These are phyloP conservation scores for Falco novaeseelandiae DNA, from an alignment of 2,797 vertebrate genomes.

Conservation along the genomic window DNA sequence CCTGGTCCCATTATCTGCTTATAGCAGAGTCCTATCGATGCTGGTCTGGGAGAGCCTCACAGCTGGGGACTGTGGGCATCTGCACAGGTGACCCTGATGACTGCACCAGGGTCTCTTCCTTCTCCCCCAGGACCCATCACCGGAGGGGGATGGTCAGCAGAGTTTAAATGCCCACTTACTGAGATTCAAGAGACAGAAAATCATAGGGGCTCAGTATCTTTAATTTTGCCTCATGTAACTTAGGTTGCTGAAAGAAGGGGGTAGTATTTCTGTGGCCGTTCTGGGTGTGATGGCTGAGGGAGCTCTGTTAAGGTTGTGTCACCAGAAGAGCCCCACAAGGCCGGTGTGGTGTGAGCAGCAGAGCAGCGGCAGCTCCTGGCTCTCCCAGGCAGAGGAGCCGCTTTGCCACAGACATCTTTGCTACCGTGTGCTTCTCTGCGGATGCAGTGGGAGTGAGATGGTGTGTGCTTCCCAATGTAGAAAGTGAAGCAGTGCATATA, in stretches of 20 bases:
- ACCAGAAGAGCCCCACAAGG: rapidly evolving
- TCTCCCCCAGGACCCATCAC: not conserved
- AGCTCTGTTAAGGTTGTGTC: not conserved
- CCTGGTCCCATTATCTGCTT: not conserved
- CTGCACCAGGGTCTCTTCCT: not conserved
- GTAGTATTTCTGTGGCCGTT: not conserved
- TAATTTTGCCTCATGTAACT: too few species aligned
- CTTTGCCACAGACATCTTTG: not conserved
- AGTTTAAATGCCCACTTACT: not conserved
- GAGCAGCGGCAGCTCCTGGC: not conserved
- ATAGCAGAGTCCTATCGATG: rapidly evolving
- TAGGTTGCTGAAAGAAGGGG: not conserved
- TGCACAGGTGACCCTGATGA: not conserved
- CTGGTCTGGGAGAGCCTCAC: not conserved
- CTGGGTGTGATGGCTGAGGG: not conserved
- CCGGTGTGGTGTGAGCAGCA: rapidly evolving
- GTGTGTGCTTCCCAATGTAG: constrained; percentile 1
- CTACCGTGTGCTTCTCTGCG: not conserved
- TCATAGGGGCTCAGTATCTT: rapidly evolving
- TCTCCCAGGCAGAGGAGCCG: not conserved
- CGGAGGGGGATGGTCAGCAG: not conserved
- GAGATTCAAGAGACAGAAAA: not conserved
- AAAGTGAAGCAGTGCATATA: not conserved
- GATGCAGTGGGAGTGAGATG: constrained; percentile 32
- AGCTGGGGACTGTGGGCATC: not conserved